Evolutionary conservation across 2,113 vertebrate genomes (phyloP).

Genomic region (Hydrochoerus hydrochaeris): DNA sequence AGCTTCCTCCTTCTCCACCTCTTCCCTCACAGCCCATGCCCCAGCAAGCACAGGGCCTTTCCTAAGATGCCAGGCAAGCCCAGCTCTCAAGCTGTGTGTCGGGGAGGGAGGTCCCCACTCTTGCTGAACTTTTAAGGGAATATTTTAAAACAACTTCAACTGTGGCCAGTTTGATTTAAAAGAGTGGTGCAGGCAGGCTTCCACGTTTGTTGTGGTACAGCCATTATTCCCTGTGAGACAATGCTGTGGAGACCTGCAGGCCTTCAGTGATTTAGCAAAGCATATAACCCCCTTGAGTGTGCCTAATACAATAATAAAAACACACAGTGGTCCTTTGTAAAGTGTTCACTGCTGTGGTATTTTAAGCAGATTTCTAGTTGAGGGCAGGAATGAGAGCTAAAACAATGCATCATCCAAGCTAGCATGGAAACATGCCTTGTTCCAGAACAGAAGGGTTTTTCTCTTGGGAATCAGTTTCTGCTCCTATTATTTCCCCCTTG

Average conservation of each 20-base stretch:
- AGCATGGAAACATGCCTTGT: background rate
- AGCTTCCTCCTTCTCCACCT: background rate
- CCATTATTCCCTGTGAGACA: background rate
- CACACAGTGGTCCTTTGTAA: background rate
- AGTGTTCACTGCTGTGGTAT: background rate
- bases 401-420: slow-evolving; percentile 9
- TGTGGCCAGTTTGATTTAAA: background rate
- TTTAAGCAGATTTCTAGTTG: slow-evolving; percentile 25
- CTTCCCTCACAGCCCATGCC: background rate
- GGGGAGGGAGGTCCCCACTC: background rate
- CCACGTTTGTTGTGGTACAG: background rate
- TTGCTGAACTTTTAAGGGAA: background rate
- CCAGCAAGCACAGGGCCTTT: background rate
- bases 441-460: slow-evolving; percentile 37
- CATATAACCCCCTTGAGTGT: background rate
- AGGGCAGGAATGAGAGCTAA: slow-evolving; percentile 20
- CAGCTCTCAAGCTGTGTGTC: background rate
- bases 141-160: background rate
- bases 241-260: background rate
- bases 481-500: background rate
- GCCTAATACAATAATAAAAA: slow-evolving; percentile 16
- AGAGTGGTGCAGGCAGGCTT: background rate
- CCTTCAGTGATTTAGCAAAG: background rate
- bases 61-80: background rate
- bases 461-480: background rate